phyloP scores from a whole-genome alignment of 2,888 invertebrate species.

The Chromoteleia sp. region DNA sequence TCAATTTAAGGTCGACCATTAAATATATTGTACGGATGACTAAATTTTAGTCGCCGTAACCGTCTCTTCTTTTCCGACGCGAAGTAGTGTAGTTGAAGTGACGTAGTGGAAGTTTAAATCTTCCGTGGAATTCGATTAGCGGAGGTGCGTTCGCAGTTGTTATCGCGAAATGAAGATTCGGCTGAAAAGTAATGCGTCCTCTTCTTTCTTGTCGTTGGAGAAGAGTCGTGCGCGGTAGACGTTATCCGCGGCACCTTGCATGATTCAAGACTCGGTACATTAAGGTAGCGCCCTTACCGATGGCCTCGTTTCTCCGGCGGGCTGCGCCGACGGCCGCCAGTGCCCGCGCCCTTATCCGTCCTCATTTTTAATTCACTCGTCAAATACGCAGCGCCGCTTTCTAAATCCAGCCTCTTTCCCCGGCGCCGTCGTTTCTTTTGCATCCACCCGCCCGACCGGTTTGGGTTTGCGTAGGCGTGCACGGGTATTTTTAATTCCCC shows the following conservation, averaged over 20 bases:
- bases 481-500: constrained; percentile 80
- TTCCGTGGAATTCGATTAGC: too few relatives aligned
- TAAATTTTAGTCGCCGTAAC: too few relatives aligned
- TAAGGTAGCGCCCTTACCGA: constrained; percentile 77
- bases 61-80: too few relatives aligned
- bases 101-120: too few relatives aligned
- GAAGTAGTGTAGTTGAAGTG: too few relatives aligned
- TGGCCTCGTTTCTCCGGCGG: constrained; percentile 78
- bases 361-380: constrained; percentile 84
- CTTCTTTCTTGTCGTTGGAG: neutral
- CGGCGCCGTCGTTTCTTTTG: constrained; percentile 70
- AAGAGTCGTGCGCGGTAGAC: constrained; percentile 61
- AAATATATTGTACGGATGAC: too few relatives aligned
- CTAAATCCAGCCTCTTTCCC: constrained; percentile 61
- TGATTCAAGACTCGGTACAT: constrained; percentile 78
- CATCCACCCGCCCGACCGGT: constrained; percentile 62
- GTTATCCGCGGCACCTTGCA: constrained; percentile 74
- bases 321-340: constrained; percentile 63
- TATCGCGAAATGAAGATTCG: constrained; percentile 14
- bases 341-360: constrained; percentile 75
- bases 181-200: constrained; percentile 9
- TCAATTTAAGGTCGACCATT: too few relatives aligned
- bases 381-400: constrained; percentile 78
- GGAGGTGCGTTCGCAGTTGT: too few relatives aligned
- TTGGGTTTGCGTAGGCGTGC: constrained; percentile 61